A percentile compares a stretch with the other conserved stretches of the same genome.
Evolutionary conservation across 2,888 invertebrate genomes (phyloP).

Genomic region (Drosophila austrosaltans): DNA sequence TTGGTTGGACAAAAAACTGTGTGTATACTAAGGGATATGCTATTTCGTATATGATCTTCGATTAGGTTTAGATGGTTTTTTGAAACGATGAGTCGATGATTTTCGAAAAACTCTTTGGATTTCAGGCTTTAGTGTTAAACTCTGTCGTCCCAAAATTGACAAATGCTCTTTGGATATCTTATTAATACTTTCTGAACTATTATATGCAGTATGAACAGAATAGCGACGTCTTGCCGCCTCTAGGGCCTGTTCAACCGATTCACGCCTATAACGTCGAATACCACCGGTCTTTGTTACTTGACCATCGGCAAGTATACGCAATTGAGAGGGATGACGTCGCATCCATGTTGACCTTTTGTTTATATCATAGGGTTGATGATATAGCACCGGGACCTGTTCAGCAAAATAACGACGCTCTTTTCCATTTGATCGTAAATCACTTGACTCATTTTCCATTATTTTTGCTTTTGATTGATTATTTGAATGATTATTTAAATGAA

Average conservation of each 20-base stretch:
- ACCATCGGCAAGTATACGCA: constrained; percentile 9
- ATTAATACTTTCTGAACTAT: neutral
- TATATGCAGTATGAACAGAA: neutral
- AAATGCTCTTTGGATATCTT: neutral
- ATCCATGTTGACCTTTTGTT: constrained; percentile 37
- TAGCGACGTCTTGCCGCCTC: neutral
- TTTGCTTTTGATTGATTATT: no score
- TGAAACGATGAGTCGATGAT: neutral
- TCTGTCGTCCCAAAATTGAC: constrained; percentile 8
- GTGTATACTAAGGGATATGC: neutral
- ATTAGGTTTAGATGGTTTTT: neutral
- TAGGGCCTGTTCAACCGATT: constrained; percentile 13
- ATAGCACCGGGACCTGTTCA: constrained; percentile 34
- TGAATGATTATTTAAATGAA: no score
- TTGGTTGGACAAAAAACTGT: no score
- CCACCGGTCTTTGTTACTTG: accelerated
- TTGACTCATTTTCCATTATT: no score
- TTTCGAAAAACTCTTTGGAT: neutral
- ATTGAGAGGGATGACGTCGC: constrained; percentile 42
- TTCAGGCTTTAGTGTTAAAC: neutral
- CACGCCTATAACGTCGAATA: constrained; percentile 29
- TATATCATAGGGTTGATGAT: constrained; percentile 43
- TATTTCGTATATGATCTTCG: neutral
- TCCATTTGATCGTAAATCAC: neutral
- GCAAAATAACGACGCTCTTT: constrained; percentile 25